Conservation (phyloP, 1,140 invertebrate species). For the Euwallacea fornicatus region DNA sequence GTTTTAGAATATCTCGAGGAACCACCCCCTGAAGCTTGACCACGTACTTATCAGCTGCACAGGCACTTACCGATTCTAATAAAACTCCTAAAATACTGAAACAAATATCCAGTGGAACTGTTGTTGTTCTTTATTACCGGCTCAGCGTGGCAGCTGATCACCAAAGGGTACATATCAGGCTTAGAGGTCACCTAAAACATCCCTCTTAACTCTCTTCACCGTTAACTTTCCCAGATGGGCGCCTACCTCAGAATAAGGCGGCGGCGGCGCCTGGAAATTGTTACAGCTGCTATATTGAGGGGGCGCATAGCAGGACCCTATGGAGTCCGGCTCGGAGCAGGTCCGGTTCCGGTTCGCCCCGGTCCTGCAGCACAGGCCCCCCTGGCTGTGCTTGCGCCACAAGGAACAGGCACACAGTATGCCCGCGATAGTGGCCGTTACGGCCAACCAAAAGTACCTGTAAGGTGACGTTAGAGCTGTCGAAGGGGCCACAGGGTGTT, state of each 20-base stretch:
- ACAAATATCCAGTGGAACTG: constrained; percentile 71
- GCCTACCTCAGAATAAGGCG: constrained; percentile 78
- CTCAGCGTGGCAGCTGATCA: constrained; percentile 73
- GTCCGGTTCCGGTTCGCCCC: constrained; percentile 51
- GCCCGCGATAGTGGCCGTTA: constrained; percentile 61
- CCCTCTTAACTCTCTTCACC: not conserved
- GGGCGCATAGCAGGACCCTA: constrained; percentile 73
- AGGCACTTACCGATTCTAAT: constrained; percentile 61
- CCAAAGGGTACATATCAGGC: constrained; percentile 79
- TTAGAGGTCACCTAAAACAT: constrained; percentile 74
- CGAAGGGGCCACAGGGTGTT: no score
- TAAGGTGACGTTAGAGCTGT: not conserved
- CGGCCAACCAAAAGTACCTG: constrained; percentile 62
- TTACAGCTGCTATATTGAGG: constrained; percentile 77
- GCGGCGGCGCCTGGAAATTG: constrained; percentile 74
- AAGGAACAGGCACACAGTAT: constrained; percentile 69
- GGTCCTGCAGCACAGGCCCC: constrained; percentile 55
- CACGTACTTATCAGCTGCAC: no score
- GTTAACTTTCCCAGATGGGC: not conserved
- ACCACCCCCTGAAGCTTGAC: no score
- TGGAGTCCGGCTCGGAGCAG: constrained; percentile 70
- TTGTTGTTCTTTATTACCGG: constrained; percentile 62
- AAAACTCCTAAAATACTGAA: constrained; percentile 79
- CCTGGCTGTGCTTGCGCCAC: constrained; percentile 59
- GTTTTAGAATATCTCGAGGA: no score